Evolutionary conservation across 2,113 vertebrate species (phyloP), one percentile per base, ranked within the genome.

Genomic region (Oenanthe oenanthe): DNA sequence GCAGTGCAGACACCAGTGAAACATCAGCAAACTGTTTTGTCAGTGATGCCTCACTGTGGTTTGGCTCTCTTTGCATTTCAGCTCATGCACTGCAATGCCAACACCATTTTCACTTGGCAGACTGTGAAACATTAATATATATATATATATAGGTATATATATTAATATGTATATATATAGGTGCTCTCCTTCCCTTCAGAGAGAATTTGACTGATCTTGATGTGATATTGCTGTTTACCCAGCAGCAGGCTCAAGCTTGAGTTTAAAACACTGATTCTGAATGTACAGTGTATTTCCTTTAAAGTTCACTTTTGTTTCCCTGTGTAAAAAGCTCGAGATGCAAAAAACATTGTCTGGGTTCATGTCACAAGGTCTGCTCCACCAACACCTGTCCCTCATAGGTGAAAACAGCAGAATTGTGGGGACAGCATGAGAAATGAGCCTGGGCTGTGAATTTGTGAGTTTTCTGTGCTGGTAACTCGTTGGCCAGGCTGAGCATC

Each of bases 61-160:
- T 96, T 78, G 78, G 32, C 85, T 94, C 61, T 54, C 94, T 40
- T 65, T 84, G 57, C 72, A 48, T 95, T 96, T 84, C 29, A 81
- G 74, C 66, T 94, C n/a, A 26, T 19, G 62, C 29, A 26, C 71
- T 82, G 71, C 88, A 94, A 89, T 88, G 76, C 74, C 86, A 94
- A 88, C 38, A 24, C 25, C 10, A 2, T 61, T 77, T 65, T 53
- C 48, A 22, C 53, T 78, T 77, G 21, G 45, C 29, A 77, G 68
- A 61, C 47, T 38, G 24, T 51, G 51, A 80, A 75, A 51, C 38
- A 31, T 61, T 61, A 1, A 19, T 43, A 4, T 40, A 7, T 28
- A 16, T 19, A 16, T 19, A 13, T n/a, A 17, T 21, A 8, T 42
- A 22, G 4, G 26, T 32, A 57, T 40, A 4, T 21, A 8, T 42